phyloP scores from a whole-genome alignment of 2,113 vertebrate genomes.

The Alaudala cheleensis region DNA sequence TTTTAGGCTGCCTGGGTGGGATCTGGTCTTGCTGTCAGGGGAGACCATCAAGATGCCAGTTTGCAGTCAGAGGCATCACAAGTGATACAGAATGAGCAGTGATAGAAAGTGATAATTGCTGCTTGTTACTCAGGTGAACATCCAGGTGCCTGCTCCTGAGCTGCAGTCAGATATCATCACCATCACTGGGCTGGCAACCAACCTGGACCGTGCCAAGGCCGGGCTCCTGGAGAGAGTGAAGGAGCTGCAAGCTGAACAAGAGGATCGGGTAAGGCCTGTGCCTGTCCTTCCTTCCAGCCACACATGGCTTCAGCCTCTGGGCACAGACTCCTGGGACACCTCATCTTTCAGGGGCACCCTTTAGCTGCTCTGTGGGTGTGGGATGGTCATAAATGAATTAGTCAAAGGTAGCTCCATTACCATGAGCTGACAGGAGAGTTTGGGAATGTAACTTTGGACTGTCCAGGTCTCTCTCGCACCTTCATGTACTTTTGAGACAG shows the following conservation, averaged over 20 bases:
- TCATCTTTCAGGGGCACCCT: background rate
- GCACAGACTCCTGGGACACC: rapidly evolving
- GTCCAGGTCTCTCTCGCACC: background rate
- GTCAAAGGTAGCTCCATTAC: background rate
- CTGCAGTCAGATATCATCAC: conserved; percentile 91
- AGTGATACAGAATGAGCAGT: background rate
- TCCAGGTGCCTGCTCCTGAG: conserved; percentile 96
- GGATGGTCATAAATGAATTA: background rate
- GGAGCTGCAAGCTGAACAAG: conserved; percentile 93
- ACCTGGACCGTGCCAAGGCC: conserved; percentile 90
- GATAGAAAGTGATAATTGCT: rapidly evolving
- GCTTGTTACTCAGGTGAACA: conserved; percentile 84
- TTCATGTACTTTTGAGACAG: rapidly evolving
- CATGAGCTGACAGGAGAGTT: background rate
- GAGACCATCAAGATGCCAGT: rapidly evolving
- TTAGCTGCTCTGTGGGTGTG: background rate
- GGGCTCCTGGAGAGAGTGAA: conserved; percentile 92
- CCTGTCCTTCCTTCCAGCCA: background rate
- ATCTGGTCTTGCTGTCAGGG: background rate
- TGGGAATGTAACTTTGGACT: background rate
- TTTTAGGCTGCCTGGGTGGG: background rate
- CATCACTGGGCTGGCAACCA: conserved; percentile 88
- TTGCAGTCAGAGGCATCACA: background rate
- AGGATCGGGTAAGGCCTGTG: conserved; percentile 86
- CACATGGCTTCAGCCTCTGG: background rate